These are phyloP conservation scores for Remorina albescens DNA, from an alignment of 2,797 vertebrate genomes.

Conservation along the genomic window DNA sequence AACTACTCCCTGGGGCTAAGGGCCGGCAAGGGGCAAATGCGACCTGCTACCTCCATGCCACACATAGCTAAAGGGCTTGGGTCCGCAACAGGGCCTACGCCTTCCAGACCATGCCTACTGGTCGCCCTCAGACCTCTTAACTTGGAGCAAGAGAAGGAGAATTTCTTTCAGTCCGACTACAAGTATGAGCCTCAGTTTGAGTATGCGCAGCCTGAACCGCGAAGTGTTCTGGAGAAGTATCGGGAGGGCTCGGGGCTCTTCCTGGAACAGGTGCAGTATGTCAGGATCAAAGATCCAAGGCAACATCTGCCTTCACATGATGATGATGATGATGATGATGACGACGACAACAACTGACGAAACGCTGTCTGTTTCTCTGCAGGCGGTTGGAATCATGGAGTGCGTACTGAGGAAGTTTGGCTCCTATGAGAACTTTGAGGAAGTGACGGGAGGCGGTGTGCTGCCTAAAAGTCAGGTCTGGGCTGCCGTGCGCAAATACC, in stretches of 20 bases:
- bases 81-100: slow-evolving; percentile 31
- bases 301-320: not conserved
- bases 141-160: slow-evolving; percentile 88
- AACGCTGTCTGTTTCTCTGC: slow-evolving; percentile 11
- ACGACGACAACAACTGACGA: not conserved
- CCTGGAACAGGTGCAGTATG: slow-evolving; percentile 89
- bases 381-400: slow-evolving; percentile 94
- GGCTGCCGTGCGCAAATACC: slow-evolving; percentile 92
- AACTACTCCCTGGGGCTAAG: slow-evolving; percentile 72
- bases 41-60: slow-evolving; percentile 91
- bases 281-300: not conserved
- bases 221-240: slow-evolving; percentile 92
- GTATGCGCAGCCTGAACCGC: slow-evolving; percentile 88
- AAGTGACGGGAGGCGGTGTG: slow-evolving; percentile 89
- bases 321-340: not conserved
- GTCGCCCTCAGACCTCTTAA: slow-evolving; percentile 93
- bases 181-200: slow-evolving; percentile 95
- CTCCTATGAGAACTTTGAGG: slow-evolving; percentile 94
- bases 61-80: slow-evolving; percentile 85
- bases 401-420: slow-evolving; percentile 93
- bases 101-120: slow-evolving; percentile 88
- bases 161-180: slow-evolving; percentile 91
- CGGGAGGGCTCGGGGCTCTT: slow-evolving; percentile 91
- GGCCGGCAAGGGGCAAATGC: slow-evolving; percentile 75
- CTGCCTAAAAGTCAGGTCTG: slow-evolving; percentile 95